phyloP scores from a whole-genome alignment of 2,888 invertebrate species.

The Archips crataeganus region DNA sequence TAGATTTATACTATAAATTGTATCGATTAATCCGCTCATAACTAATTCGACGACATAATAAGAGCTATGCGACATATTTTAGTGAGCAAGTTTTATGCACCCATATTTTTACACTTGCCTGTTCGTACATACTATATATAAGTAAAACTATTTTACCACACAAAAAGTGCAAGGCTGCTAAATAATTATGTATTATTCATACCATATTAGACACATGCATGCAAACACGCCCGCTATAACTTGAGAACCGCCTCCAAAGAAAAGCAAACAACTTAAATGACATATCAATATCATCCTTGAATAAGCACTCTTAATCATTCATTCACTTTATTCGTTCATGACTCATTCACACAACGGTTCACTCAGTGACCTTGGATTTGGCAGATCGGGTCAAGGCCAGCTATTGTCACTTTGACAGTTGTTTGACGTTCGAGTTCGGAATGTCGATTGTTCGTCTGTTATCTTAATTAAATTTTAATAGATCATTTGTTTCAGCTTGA shows the following conservation, averaged over 20 bases:
- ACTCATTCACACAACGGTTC: conserved; percentile 37
- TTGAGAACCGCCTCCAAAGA: conserved; percentile 18
- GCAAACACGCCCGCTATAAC: background rate
- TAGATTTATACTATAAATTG: too few species aligned
- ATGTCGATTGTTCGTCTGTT: conserved; percentile 42
- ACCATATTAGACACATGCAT: background rate
- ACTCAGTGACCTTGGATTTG: conserved; percentile 47
- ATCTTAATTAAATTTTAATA: conserved; percentile 40
- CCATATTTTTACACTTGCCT: too few species aligned
- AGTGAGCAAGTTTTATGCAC: too few species aligned
- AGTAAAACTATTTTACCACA: background rate
- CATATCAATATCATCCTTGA: conserved; percentile 50
- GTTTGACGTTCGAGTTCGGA: conserved; percentile 47
- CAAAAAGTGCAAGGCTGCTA: background rate
- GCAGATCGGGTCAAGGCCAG: conserved; percentile 64
- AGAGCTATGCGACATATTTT: too few species aligned
- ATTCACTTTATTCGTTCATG: conserved; percentile 48
- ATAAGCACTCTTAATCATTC: conserved; percentile 48
- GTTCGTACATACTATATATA: background rate
- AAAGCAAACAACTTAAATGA: conserved; percentile 43
- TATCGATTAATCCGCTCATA: too few species aligned
- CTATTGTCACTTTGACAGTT: conserved; percentile 72
- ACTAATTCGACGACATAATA: too few species aligned
- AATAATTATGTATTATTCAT: background rate
- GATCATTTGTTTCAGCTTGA: conserved; percentile 17